phyloP scores from a whole-genome alignment of 2,113 vertebrate genomes.

The Rhinolophus sinicus region DNA sequence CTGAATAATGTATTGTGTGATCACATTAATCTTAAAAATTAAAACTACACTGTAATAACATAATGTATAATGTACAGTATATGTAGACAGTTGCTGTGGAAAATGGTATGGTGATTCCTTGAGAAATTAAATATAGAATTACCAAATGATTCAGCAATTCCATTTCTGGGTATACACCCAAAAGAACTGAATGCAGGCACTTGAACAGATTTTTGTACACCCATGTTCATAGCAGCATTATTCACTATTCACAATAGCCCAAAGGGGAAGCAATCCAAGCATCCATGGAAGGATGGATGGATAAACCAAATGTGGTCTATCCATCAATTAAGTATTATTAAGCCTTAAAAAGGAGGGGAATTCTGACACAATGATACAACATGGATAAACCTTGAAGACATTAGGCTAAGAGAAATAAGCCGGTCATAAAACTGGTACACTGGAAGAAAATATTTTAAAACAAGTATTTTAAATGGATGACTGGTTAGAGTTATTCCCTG shows the following conservation, averaged over 20 bases:
- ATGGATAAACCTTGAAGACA: conserved; percentile 1
- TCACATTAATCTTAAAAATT: conserved; percentile 23
- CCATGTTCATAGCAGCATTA: neutral
- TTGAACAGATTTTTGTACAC: neutral
- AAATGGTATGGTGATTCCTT: neutral
- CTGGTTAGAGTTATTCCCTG: conserved; percentile 2
- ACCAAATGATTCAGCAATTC: neutral
- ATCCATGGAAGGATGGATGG: neutral
- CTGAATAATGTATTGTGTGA: neutral
- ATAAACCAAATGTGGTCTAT: neutral
- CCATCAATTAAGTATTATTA: neutral
- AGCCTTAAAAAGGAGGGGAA: neutral
- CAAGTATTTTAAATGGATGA: conserved; percentile 2
- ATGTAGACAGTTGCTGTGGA: neutral
- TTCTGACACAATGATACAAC: neutral
- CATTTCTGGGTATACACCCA: neutral
- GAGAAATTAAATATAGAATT: neutral
- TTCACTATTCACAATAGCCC: neutral
- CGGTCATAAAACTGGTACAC: neutral
- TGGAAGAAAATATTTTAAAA: neutral
- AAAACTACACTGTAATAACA: neutral
- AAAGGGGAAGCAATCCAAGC: neutral
- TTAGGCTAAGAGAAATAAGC: neutral
- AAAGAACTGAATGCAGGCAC: neutral
- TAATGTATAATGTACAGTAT: neutral